phyloP scores from a whole-genome alignment of 35 echinoderm and acorn worm genomes.

The Eucidaris tribuloides region DNA sequence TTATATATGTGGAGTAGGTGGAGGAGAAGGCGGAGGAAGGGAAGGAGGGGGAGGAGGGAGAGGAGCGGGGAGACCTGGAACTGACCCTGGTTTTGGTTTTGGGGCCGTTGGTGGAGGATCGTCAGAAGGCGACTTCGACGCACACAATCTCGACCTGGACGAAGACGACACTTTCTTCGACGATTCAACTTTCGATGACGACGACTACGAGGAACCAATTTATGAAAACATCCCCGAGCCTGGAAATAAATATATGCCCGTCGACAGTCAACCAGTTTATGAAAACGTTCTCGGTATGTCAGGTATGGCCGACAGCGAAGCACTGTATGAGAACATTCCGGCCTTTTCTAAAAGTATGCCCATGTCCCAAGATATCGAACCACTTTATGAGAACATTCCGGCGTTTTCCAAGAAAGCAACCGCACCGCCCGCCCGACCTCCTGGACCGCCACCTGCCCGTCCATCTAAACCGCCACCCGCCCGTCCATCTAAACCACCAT shows the following conservation, averaged over 20 bases:
- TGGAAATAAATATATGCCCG: background rate
- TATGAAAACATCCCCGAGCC: conserved; percentile 9
- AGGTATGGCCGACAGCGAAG: background rate
- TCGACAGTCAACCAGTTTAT: background rate
- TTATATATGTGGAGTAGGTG: conserved; percentile 26
- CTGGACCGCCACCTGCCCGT: background rate
- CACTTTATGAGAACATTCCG: background rate
- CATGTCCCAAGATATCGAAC: background rate
- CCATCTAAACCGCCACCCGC: background rate
- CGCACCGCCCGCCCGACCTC: background rate
- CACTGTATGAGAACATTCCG: background rate
- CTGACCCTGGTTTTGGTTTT: background rate
- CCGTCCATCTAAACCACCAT: background rate
- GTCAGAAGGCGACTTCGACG: conserved; percentile 9
- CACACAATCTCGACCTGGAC: background rate
- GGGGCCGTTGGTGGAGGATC: background rate
- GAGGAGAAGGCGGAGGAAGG: background rate
- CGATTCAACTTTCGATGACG: conserved; percentile 58
- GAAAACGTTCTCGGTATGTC: background rate
- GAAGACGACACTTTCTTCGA: conserved; percentile 31
- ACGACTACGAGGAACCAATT: conserved; percentile 36
- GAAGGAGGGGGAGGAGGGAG: background rate
- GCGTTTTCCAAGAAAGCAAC: background rate
- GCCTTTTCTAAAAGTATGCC: no score
- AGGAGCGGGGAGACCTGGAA: background rate